Percentiles rank a stretch among this genome's conserved stretches.
These are phyloP conservation scores for Mormyrops boulengeri DNA, from an alignment of 2,797 vertebrate species.

Conservation along the genomic window DNA sequence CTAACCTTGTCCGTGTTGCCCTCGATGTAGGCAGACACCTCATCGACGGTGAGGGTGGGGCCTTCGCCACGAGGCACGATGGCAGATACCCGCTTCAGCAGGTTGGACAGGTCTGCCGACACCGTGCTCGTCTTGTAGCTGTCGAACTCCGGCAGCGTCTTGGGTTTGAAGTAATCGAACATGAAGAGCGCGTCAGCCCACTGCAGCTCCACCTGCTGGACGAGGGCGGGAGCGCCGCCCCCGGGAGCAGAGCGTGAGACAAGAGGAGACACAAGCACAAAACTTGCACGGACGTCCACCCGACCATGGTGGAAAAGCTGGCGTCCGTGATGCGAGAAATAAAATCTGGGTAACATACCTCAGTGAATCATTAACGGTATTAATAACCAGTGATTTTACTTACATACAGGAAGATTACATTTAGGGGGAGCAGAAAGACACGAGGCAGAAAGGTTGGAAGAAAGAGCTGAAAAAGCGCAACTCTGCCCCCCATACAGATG, in stretches of 20 bases:
- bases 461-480: not conserved
- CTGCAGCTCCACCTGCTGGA: slow-evolving; percentile 79
- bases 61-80: slow-evolving; percentile 76
- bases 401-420: not conserved
- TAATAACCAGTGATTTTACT: not conserved
- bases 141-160: slow-evolving; percentile 92
- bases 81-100: slow-evolving; percentile 79
- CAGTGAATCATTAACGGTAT: not conserved
- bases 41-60: slow-evolving; percentile 77
- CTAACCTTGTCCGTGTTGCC: slow-evolving; percentile 75
- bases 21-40: slow-evolving; percentile 86
- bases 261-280: not conserved
- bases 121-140: slow-evolving; percentile 98
- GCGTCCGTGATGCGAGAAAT: not conserved
- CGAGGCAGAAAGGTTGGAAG: not conserved
- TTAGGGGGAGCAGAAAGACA: not conserved
- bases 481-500: not conserved
- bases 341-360: not conserved
- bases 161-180: slow-evolving; percentile 97
- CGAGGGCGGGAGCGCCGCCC: not conserved
- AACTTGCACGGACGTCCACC: not conserved
- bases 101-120: slow-evolving; percentile 91
- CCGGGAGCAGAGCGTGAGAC: not conserved
- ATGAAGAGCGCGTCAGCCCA: slow-evolving; percentile 89
- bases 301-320: not conserved